phyloP scores from a whole-genome alignment of 2,888 invertebrate genomes.

The Apocheima hispidaria region DNA sequence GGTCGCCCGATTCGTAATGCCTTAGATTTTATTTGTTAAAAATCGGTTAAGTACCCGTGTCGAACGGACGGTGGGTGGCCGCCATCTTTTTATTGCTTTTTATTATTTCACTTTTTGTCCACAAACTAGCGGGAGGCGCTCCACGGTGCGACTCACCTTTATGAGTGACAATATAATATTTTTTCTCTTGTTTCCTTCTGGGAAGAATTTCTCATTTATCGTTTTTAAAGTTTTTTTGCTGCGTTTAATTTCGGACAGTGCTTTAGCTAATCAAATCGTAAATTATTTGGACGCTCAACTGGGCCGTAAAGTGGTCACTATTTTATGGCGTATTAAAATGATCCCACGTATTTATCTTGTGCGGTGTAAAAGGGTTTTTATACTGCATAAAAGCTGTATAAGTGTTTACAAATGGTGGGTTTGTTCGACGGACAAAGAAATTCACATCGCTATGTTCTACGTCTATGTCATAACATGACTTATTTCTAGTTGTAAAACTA shows the following conservation, averaged over 20 bases:
- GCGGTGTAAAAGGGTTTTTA: constrained; percentile 48
- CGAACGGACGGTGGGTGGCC: constrained; percentile 85
- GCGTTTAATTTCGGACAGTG: constrained; percentile 72
- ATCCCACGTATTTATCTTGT: constrained; percentile 61
- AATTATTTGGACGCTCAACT: constrained; percentile 64
- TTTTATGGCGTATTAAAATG: constrained; percentile 78
- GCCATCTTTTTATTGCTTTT: constrained; percentile 81
- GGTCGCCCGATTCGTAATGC: constrained; percentile 82
- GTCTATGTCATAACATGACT: neutral
- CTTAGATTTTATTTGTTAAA: constrained; percentile 86
- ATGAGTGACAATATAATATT: constrained; percentile 82
- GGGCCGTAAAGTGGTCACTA: constrained; percentile 71
- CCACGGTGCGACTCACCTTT: constrained; percentile 80
- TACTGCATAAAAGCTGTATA: constrained; percentile 31
- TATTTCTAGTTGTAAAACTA: neutral
- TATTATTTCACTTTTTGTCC: constrained; percentile 81
- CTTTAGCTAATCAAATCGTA: constrained; percentile 81
- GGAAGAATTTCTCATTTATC: constrained; percentile 75
- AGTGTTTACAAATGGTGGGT: constrained; percentile 38
- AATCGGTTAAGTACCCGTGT: constrained; percentile 87
- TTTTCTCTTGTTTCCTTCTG: constrained; percentile 65
- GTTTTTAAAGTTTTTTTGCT: constrained; percentile 48
- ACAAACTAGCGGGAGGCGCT: constrained; percentile 78
- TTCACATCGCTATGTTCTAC: constrained; percentile 16
- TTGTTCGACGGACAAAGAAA: constrained; percentile 27